A percentile compares a stretch with the other conserved stretches of the same genome.
phyloP scores from a whole-genome alignment of 2,113 vertebrate species.

The Brachypodius melanocephalos region DNA sequence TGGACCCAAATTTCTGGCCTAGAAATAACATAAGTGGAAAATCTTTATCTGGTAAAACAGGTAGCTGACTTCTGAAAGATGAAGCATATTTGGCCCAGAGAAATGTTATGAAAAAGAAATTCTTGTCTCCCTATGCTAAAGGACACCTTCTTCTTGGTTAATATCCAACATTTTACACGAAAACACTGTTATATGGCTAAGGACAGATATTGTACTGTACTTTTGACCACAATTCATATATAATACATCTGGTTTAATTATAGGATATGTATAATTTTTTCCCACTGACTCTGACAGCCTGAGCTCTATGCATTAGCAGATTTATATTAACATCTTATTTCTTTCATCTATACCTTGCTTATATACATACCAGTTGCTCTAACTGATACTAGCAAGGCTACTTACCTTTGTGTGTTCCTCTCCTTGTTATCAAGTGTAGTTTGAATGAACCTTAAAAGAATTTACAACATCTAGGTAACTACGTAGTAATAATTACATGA shows the following conservation, averaged over 20 bases:
- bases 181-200: neutral
- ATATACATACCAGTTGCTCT: neutral
- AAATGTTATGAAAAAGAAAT: neutral
- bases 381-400: neutral
- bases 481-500: neutral
- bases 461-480: neutral
- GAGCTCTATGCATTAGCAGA: neutral
- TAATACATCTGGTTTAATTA: neutral
- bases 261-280: neutral
- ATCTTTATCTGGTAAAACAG: neutral
- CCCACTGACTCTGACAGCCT: neutral
- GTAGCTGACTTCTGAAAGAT: neutral
- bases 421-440: neutral
- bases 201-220: fast-evolving
- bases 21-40: neutral
- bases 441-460: neutral
- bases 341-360: neutral
- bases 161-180: neutral
- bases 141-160: neutral
- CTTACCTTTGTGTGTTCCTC: neutral
- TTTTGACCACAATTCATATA: neutral
- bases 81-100: neutral
- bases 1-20: neutral
- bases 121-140: neutral
- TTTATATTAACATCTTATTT: neutral